These are phyloP conservation scores for Periphyllus acericola DNA, from an alignment of 2,888 invertebrate genomes.

Conservation along the genomic window DNA sequence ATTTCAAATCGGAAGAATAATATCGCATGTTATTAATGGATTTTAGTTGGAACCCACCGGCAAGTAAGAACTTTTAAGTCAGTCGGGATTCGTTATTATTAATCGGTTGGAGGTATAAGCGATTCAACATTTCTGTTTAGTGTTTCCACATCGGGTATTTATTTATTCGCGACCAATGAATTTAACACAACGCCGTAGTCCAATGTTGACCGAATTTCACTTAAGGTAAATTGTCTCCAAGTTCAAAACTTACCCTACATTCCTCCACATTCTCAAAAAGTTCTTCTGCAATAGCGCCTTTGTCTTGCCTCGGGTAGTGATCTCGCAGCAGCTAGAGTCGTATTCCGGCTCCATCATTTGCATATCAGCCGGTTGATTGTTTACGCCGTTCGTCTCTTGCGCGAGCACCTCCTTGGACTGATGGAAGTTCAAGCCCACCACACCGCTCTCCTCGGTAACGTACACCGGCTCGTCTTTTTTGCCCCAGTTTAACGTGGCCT, in stretches of 20 bases:
- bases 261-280: slow-evolving; percentile 90
- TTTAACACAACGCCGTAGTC: no score
- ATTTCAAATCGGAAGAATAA: no score
- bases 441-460: slow-evolving; percentile 86
- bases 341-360: slow-evolving; percentile 66
- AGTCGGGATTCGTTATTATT: no score
- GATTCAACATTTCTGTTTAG: no score
- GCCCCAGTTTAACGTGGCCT: slow-evolving; percentile 83
- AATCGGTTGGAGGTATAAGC: no score
- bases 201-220: no score
- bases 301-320: slow-evolving; percentile 86
- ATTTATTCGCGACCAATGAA: not conserved
- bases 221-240: no score
- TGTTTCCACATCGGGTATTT: no score
- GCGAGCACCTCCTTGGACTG: slow-evolving; percentile 90
- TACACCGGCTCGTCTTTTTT: slow-evolving; percentile 85
- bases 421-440: slow-evolving; percentile 88
- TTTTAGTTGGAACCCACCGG: no score
- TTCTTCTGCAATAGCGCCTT: slow-evolving; percentile 87
- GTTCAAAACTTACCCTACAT: slow-evolving; percentile 75
- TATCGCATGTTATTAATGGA: no score
- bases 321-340: slow-evolving; percentile 72
- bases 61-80: no score
- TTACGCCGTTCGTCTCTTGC: slow-evolving; percentile 72
- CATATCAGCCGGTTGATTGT: slow-evolving; percentile 67